Conservation (phyloP, 2,797 vertebrate genomes). For the Mus spretus region DNA sequence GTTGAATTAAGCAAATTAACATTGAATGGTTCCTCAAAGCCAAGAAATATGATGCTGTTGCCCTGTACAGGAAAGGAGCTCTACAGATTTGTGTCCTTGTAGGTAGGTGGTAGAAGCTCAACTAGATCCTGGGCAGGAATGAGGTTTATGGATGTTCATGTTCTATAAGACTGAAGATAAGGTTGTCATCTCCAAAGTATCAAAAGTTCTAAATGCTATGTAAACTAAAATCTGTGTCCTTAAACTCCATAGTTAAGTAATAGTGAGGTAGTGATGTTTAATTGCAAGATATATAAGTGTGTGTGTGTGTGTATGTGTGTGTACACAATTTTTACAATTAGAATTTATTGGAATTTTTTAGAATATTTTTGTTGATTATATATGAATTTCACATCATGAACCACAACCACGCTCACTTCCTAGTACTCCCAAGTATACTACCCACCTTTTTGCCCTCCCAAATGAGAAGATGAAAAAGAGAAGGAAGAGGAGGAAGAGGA, state of each 20-base stretch:
- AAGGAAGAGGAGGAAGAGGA: background rate
- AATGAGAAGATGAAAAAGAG: background rate
- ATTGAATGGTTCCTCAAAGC: slow-evolving; percentile 54
- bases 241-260: background rate
- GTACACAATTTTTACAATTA: background rate
- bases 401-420: background rate
- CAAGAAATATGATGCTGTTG: slow-evolving; percentile 22
- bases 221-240: slow-evolving; percentile 9
- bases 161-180: background rate
- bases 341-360: background rate
- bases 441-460: background rate
- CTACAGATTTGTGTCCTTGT: slow-evolving; percentile 51
- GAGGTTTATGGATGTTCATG: slow-evolving; percentile 25
- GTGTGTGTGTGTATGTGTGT: no score
- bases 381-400: no score
- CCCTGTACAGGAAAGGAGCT: slow-evolving; percentile 66
- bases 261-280: background rate
- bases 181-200: slow-evolving; percentile 12
- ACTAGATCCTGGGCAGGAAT: background rate
- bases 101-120: slow-evolving; percentile 45
- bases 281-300: background rate
- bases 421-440: background rate
- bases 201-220: background rate
- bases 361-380: background rate
- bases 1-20: slow-evolving; percentile 74